Evolutionary conservation across 64 coral and sea anemone genomes (phyloP), one percentile per base, ranked within the genome.

Genomic region (Exaiptasia diaphana): DNA sequence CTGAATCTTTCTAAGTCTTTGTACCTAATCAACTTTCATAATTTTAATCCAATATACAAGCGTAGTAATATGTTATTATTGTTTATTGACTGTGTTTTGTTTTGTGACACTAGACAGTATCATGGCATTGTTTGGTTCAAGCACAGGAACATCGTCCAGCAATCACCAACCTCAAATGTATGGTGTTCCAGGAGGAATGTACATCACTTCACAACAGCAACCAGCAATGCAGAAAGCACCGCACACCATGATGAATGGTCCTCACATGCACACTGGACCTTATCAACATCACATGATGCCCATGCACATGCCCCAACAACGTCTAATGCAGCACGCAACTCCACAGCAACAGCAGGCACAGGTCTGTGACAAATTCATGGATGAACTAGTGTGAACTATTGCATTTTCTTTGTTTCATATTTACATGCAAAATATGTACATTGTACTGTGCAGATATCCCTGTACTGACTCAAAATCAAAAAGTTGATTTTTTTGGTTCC

Each of bases 121-220:
- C 29, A 87, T 87, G 84, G 84, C 84, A 28, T 32, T 87, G n/a
- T 87, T 68, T 42, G 39, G 73, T 8, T 28, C 30, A 3, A 37
- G 61, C 38, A 35, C 14, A 35, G n/a, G n/a, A n/a, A 38, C 79
- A 29, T 68, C 42, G 26, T 31, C 57, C 10, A 46, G 58, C 15
- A 46, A 27, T 20, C 62, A 54, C 26, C 84, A 78, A 31, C 84
- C 84, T 20, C 84, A 77, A 14, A 87, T 87, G 84, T 87, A 68
- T 87, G 74, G 74, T 5, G 60, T 87, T 6, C 84, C 84, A 22
- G 84, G 84, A 17, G 84, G 84, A 8, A 78, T 87, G 84, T 87
- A 87, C 74, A 78, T 87, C 6, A 32, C 67, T 0, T 67, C 81
- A 41, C 84, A 87, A 64, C 84, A 77, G n/a, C 80, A 83, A 4